Conservation (phyloP, 1,140 invertebrate genomes). For the Helicoverpa zea region DNA sequence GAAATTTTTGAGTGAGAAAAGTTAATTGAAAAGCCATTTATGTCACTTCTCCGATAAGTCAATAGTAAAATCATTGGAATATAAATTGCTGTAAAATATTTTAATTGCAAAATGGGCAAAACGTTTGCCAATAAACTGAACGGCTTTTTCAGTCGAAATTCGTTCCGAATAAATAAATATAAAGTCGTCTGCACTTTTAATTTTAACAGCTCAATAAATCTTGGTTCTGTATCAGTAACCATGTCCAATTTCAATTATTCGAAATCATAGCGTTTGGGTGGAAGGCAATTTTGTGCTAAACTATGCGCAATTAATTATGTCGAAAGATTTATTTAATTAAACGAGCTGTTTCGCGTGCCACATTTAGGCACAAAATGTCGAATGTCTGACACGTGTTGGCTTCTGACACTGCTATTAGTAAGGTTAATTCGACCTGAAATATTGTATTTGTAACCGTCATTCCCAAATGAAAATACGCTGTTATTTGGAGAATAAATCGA, state of each 20-base stretch:
- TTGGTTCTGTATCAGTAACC: not conserved
- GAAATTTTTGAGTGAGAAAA: too few relatives aligned
- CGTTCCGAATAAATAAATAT: not conserved
- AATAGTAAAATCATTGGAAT: too few relatives aligned
- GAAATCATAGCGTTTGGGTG: not conserved
- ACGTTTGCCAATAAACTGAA: too few relatives aligned
- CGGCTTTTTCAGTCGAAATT: too few relatives aligned
- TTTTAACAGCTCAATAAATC: not conserved
- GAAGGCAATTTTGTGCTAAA: not conserved
- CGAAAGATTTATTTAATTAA: not conserved
- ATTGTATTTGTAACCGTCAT: not conserved
- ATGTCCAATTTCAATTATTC: slow-evolving; percentile 37
- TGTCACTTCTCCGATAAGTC: too few relatives aligned
- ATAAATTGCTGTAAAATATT: too few relatives aligned
- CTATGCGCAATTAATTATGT: not conserved
- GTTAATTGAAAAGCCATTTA: too few relatives aligned
- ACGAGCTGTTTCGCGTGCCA: not conserved
- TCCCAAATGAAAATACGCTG: not conserved
- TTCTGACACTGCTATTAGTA: not conserved
- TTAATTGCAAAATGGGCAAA: too few relatives aligned
- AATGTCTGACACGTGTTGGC: not conserved
- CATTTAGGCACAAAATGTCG: not conserved
- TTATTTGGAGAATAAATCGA: not conserved
- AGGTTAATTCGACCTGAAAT: not conserved
- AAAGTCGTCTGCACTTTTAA: not conserved